Percentiles rank a stretch among this genome's conserved stretches.
Evolutionary conservation across 1,140 invertebrate genomes (phyloP).

Genomic region (Octopus bimaculoides): DNA sequence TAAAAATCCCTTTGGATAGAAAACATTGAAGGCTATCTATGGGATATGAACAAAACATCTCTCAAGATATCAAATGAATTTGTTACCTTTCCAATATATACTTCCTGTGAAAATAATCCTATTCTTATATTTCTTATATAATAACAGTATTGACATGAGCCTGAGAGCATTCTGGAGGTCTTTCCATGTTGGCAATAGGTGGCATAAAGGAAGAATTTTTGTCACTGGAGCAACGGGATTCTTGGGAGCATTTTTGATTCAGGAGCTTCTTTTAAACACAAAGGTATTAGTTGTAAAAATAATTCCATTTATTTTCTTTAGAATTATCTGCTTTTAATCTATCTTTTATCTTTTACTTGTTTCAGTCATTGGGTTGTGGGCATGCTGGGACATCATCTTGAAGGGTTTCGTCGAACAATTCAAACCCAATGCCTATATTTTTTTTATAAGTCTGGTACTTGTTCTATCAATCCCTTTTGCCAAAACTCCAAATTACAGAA

Average conservation of each 20-base stretch:
- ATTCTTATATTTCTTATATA: not conserved
- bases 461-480: too few species aligned
- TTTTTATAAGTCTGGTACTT: too few species aligned
- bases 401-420: too few species aligned
- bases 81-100: not conserved
- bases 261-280: conserved; percentile 53
- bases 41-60: not conserved
- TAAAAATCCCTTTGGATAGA: too few species aligned
- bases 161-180: conserved; percentile 59
- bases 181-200: conserved; percentile 51
- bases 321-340: not conserved
- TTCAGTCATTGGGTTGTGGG: too few species aligned
- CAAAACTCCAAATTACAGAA: too few species aligned
- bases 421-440: too few species aligned
- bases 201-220: conserved; percentile 51
- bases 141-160: conserved; percentile 57
- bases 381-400: too few species aligned
- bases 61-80: not conserved
- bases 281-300: conserved; percentile 35
- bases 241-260: conserved; percentile 57
- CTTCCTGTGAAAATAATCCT: not conserved
- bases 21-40: not conserved
- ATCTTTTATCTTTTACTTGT: too few species aligned
- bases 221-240: conserved; percentile 60
- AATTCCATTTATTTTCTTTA: not conserved